Evolutionary conservation across 2,888 invertebrate genomes (phyloP), one percentile per base, ranked within the genome.

Genomic region (Candidula unifasciata): DNA sequence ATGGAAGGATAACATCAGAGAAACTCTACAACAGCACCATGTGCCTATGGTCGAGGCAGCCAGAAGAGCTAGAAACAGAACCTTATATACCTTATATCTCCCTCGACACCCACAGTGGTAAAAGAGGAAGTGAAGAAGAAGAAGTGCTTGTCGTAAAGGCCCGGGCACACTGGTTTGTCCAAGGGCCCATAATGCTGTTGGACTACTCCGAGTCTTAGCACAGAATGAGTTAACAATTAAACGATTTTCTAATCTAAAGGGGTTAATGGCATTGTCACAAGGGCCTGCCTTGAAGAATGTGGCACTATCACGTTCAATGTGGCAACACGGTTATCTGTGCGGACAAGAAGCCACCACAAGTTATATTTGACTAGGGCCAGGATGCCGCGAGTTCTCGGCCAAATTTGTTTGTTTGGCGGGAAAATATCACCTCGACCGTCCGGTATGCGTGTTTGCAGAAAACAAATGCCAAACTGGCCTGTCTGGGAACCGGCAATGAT

Each of bases 301-400:
- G 54, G 21, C 74, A 1, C 16, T 30, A 54, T 30, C 3, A 33
- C 30, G 18, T 52, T 8, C 27, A 44, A 66, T 24, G 37, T 44
- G 66, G 66, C 66, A 44, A 37, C 37, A 10, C 6, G 30, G 79
- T 68, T 79, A 79, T 79, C 79, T 68, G 24, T 68, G 44, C 27
- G 68, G 64, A 78, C 78, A 78, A 37, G 78, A 68, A 79, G 79
- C 44, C 66, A 68, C 27, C 79, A 64, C 33, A 64, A 79, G 44
- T 44, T 27, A n/a, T 66, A 52, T 79, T 79, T 79, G 79, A 68
- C 68, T 5, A 66, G 44, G 66, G 79, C 79, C 44, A 74, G 79
- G 79, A 79, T 79, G 79, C 66, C 66, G 35, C 44, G 66, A 79
- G 66, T 79, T 44, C 44, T 44, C 66, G 44, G 18, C 44, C 27